These are phyloP conservation scores for Conomelus anceps DNA, from an alignment of 2,888 invertebrate species.

Conservation along the genomic window DNA sequence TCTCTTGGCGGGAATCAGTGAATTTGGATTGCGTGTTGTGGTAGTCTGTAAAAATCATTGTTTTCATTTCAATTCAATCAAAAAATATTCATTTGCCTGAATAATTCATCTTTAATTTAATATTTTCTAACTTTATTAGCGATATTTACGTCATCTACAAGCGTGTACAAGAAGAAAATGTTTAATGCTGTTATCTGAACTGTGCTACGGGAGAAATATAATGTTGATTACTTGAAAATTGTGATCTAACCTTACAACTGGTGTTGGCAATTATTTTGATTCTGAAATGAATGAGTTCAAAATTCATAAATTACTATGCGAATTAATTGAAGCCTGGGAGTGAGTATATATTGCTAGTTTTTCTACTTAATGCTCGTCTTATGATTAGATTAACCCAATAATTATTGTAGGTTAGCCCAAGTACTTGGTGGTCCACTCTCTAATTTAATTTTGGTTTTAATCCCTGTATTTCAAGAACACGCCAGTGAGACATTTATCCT, in stretches of 20 bases:
- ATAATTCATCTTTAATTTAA: background rate
- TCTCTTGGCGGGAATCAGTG: background rate
- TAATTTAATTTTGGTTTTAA: too few species aligned
- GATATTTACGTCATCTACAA: background rate
- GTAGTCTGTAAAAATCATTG: background rate
- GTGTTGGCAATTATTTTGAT: background rate
- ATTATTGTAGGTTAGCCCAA: too few species aligned
- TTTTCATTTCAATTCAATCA: background rate
- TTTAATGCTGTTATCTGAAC: background rate
- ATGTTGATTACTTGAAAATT: background rate
- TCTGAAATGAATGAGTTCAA: constrained; percentile 1
- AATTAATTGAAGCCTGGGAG: constrained; percentile 5
- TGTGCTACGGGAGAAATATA: background rate
- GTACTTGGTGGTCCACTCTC: too few species aligned
- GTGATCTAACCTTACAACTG: background rate
- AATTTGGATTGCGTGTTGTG: background rate
- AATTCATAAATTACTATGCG: constrained; percentile 4
- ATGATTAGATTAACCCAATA: too few species aligned
- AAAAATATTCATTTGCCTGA: background rate
- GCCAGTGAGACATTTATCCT: too few species aligned
- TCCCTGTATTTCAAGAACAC: too few species aligned
- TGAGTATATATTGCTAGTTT: background rate
- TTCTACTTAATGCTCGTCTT: background rate
- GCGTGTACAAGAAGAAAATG: background rate
- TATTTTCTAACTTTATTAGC: background rate